Evolutionary conservation across 1,140 invertebrate genomes (phyloP).

Genomic region (Rhopalosiphum padi): DNA sequence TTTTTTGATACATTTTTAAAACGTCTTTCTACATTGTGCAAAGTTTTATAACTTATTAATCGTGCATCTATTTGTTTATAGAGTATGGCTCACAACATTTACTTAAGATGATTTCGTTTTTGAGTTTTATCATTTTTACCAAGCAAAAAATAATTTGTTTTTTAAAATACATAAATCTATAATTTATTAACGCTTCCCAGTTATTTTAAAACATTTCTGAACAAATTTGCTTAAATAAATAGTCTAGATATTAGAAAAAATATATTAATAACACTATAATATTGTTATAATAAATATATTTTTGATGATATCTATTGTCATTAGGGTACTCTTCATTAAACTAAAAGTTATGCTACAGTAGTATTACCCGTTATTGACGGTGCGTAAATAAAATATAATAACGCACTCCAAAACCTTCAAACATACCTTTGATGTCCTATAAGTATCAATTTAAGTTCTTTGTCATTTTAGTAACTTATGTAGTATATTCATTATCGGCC

Average conservation of each 20-base stretch:
- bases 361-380: background rate
- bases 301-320: background rate
- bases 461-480: background rate
- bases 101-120: background rate
- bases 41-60: background rate
- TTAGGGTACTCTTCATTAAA: background rate
- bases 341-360: background rate
- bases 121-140: background rate
- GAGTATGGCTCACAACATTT: background rate
- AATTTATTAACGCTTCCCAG: background rate
- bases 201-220: background rate
- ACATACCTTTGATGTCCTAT: background rate
- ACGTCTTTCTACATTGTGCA: background rate
- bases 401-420: background rate
- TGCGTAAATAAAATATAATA: background rate
- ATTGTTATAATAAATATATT: background rate
- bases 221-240: background rate
- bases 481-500: slow-evolving; percentile 10
- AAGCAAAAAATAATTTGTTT: background rate
- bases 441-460: background rate
- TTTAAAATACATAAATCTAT: background rate
- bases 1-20: background rate
- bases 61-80: background rate
- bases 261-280: background rate
- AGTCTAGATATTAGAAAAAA: background rate